Percentiles rank a stretch among this genome's conserved stretches.
phyloP scores from a whole-genome alignment of 2,888 invertebrate genomes.

The Mellilla xanthometata region DNA sequence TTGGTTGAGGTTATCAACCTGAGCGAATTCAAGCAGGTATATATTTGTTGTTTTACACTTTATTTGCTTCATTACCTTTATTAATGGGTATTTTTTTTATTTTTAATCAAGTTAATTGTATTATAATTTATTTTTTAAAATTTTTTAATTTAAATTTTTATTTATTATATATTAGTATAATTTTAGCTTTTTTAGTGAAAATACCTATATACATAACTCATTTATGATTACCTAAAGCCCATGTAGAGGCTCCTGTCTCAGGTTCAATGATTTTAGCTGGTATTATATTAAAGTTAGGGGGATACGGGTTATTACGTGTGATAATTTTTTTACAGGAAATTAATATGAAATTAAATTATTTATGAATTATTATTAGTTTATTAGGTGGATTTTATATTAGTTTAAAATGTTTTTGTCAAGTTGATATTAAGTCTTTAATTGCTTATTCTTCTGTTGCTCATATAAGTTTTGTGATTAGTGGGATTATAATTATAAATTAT shows the following conservation, averaged over 20 bases:
- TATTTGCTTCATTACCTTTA: constrained; percentile 86
- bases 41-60: constrained; percentile 88
- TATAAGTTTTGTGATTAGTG: constrained; percentile 84
- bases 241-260: constrained; percentile 88
- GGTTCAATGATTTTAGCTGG: constrained; percentile 90
- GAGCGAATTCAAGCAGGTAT: constrained; percentile 86
- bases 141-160: constrained; percentile 63
- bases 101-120: constrained; percentile 60
- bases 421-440: constrained; percentile 88
- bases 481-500: constrained; percentile 81
- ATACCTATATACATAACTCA: constrained; percentile 87
- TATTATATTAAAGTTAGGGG: constrained; percentile 87
- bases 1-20: constrained; percentile 86
- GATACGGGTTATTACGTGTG: constrained; percentile 85
- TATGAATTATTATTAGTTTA: constrained; percentile 80
- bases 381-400: constrained; percentile 83
- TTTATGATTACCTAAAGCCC: constrained; percentile 88
- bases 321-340: constrained; percentile 70
- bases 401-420: constrained; percentile 85
- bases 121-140: constrained; percentile 79
- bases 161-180: constrained; percentile 79
- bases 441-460: constrained; percentile 89
- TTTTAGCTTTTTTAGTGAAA: constrained; percentile 87
- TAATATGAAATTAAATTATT: constrained; percentile 73
- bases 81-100: constrained; percentile 82